Base-by-base conservation (phyloP, 2,888 invertebrate genomes). In the Sminthurides aquaticus region DNA sequence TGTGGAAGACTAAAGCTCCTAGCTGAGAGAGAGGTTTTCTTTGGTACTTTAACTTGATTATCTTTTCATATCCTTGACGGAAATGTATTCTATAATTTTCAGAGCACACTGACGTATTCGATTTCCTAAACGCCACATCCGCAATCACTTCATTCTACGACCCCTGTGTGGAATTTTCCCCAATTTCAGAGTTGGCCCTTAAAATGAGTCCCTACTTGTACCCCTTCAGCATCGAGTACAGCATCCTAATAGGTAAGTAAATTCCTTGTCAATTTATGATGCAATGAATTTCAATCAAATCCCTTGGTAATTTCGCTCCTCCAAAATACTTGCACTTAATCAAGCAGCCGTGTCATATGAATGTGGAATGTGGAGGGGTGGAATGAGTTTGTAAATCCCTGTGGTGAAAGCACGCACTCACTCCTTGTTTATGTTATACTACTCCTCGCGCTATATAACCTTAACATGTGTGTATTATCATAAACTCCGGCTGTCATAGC, bases 161-260 rank as follows among this genome's bases (percentile, higher is more conserved):
- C 43, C 71, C 71, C 3, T 77, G 77, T 60, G 76, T 74, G 27
- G 75, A 74, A 62, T 75, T 73, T 56, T 75, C 75, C 2, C 71
- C 75, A 26, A 74, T 78, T 29, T 76, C 77, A 3, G 74, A 75
- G 57, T 72, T 77, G 60, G 76, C 77, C 59, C 71, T 76, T 62
- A 75, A 84, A 76, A 84, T 86, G 75, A 86, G 88, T 1, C 88
- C 89, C 0, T 90, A 89, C 76, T 79, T 90, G 20, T 90, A 87
- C 75, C 90, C 90, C 0, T 90, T 90, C 77, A 87, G 86, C 69
- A 87, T 90, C 28, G 87, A 90, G 78, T 90, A 87, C 79, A 88
- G 87, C 78, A 87, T 90, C 75, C 83, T 90, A 66, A 86, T 88
- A 63, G 86, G 87, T 86, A 79, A 79, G 79, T 52, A 2, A 11